Evolutionary conservation across 2,113 vertebrate genomes (phyloP).

Genomic region (Colius striatus): DNA sequence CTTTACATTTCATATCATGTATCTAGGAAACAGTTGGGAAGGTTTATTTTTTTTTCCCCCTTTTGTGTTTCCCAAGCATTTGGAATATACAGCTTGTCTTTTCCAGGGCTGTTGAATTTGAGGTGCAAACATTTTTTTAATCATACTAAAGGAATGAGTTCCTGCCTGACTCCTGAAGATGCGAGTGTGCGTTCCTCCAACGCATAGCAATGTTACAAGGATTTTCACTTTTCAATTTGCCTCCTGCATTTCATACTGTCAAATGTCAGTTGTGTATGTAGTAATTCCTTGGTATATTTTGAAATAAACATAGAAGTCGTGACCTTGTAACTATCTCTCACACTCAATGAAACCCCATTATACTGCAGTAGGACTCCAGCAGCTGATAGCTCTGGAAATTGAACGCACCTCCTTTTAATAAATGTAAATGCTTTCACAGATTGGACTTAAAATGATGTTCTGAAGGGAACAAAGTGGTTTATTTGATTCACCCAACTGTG

Average conservation of each 20-base stretch:
- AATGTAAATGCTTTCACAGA: conserved; percentile 2
- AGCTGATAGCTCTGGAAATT: conserved; percentile 23
- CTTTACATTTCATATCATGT: neutral
- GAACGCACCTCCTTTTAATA: neutral
- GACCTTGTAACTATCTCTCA: conserved; percentile 64
- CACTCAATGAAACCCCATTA: neutral
- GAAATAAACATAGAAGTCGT: conserved; percentile 43
- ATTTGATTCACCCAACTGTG: neutral
- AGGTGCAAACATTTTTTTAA: neutral
- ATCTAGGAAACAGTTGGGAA: neutral
- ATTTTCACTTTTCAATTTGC: neutral
- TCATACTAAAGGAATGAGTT: neutral
- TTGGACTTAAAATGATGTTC: neutral
- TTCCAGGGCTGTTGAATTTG: neutral
- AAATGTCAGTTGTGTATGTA: neutral
- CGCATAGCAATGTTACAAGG: neutral
- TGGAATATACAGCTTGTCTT: neutral
- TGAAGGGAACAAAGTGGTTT: neutral
- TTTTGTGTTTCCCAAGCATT: neutral
- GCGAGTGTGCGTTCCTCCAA: neutral
- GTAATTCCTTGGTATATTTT: conserved; percentile 46
- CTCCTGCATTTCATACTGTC: neutral
- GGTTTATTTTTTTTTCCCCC: neutral
- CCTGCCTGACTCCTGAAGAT: neutral
- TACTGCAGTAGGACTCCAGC: conserved; percentile 59